Percentiles rank a stretch among this genome's conserved stretches.
These are phyloP conservation scores for Entomyzon cyanotis DNA, from an alignment of 2,113 vertebrate genomes.

Conservation along the genomic window DNA sequence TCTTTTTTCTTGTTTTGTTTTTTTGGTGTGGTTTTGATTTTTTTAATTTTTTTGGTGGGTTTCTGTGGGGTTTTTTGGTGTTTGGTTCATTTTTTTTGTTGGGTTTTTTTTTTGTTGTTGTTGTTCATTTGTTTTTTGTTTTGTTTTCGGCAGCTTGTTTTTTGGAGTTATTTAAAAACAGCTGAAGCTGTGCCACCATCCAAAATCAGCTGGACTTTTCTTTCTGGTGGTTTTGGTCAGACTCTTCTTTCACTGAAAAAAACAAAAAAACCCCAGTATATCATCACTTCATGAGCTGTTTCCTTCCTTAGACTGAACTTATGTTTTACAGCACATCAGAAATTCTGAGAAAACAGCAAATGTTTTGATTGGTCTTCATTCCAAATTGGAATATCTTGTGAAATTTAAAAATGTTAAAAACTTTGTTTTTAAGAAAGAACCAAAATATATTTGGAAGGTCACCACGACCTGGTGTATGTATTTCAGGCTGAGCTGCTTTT, in stretches of 20 bases:
- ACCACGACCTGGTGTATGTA: background rate
- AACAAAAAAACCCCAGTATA: no score
- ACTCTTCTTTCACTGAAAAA: background rate
- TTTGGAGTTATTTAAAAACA: background rate
- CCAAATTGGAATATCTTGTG: background rate
- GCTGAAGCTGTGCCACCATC: background rate
- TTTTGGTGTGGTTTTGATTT: no score
- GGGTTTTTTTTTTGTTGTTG: no score
- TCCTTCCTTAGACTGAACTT: background rate
- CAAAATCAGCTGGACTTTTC: background rate
- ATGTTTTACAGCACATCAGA: accelerated
- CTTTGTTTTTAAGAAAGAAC: background rate
- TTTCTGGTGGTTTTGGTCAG: background rate
- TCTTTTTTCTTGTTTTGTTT: no score
- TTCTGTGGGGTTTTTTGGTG: no score
- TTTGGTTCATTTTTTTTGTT: no score
- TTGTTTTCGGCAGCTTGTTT: no score
- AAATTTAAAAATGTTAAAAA: background rate
- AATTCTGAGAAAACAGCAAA: background rate
- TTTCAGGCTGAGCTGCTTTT: background rate
- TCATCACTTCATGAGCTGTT: background rate
- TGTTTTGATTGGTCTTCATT: background rate
- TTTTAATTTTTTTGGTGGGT: no score
- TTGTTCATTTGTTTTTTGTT: no score
- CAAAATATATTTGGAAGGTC: background rate